phyloP scores from a whole-genome alignment of 2,113 vertebrate genomes.

The Peromyscus polionotus region DNA sequence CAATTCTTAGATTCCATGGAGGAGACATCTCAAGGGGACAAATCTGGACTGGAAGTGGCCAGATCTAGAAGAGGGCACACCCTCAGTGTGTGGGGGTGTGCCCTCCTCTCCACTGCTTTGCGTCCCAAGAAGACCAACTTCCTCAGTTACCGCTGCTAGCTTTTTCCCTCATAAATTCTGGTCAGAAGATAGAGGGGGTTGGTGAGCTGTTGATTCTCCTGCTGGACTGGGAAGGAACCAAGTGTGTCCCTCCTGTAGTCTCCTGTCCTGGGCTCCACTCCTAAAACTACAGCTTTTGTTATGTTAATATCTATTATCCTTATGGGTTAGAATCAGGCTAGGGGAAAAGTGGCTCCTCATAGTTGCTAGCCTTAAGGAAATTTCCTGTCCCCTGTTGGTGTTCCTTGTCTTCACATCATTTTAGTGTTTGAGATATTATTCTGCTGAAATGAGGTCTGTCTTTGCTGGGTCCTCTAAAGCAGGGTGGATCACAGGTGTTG shows the following conservation, averaged over 20 bases:
- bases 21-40: not conserved
- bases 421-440: not conserved
- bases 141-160: rapidly evolving
- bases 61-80: not conserved
- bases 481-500: not conserved
- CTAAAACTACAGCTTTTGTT: not conserved
- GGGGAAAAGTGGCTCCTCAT: rapidly evolving
- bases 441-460: not conserved
- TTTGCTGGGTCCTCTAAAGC: not conserved
- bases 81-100: rapidly evolving
- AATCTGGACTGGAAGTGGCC: not conserved
- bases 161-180: not conserved
- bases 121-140: not conserved
- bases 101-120: not conserved
- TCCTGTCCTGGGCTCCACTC: not conserved
- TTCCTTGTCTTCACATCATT: not conserved
- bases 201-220: not conserved
- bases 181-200: not conserved
- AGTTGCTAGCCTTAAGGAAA: not conserved
- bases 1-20: not conserved
- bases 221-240: not conserved
- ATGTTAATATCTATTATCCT: rapidly evolving
- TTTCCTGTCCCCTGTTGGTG: not conserved
- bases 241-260: not conserved
- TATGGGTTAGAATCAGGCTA: not conserved